Percentiles rank a stretch among this genome's conserved stretches.
Evolutionary conservation across 2,797 vertebrate species (phyloP).

Genomic region (Distichodus sexfasciatus): DNA sequence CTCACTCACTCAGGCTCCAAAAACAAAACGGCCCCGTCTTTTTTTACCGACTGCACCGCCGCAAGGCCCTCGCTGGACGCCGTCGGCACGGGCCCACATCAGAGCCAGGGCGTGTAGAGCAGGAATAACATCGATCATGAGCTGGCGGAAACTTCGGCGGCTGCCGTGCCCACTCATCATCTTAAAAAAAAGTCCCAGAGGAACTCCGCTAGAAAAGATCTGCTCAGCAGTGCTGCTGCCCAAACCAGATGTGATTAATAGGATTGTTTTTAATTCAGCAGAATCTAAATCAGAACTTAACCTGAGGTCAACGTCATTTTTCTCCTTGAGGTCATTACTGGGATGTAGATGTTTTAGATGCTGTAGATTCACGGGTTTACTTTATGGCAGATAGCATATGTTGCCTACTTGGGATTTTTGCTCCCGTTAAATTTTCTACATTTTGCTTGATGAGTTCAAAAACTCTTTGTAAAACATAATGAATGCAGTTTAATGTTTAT

Average conservation of each 20-base stretch:
- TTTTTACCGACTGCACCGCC: background rate
- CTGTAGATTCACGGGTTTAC: too few species aligned
- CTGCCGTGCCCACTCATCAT: background rate
- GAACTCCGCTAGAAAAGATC: background rate
- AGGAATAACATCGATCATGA: constrained; percentile 3
- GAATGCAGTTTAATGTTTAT: too few species aligned
- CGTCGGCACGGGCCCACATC: background rate
- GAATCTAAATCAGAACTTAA: background rate
- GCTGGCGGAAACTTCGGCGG: background rate
- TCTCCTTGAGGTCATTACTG: background rate
- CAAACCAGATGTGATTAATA: background rate
- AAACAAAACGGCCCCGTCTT: background rate
- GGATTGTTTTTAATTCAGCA: background rate
- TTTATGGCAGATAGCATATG: too few species aligned
- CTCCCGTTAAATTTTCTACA: too few species aligned
- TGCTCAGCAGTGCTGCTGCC: background rate
- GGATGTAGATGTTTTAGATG: background rate
- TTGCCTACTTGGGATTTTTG: too few species aligned
- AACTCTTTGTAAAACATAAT: too few species aligned
- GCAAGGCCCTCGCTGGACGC: background rate
- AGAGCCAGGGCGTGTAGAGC: background rate
- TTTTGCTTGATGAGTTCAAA: too few species aligned
- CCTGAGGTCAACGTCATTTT: background rate
- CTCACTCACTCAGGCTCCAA: background rate
- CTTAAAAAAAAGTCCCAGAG: background rate